These are phyloP conservation scores for Ctenicera cuprea DNA, from an alignment of 2,888 invertebrate genomes.

Conservation along the genomic window DNA sequence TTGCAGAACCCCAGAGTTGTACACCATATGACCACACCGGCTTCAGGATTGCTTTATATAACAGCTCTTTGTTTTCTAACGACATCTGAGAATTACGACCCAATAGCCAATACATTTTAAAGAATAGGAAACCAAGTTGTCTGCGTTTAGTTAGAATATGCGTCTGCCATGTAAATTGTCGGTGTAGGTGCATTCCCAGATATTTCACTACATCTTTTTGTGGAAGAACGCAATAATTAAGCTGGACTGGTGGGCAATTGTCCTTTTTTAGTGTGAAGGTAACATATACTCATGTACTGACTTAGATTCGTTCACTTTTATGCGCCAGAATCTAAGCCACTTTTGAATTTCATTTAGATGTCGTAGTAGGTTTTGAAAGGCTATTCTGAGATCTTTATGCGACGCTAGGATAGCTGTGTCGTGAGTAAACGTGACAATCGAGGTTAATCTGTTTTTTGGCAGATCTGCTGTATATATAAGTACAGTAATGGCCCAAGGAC, in stretches of 20 bases:
- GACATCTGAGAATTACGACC: conserved; percentile 26
- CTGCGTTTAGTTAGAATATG: conserved; percentile 15
- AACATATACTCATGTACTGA: conserved; percentile 8
- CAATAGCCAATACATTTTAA: conserved; percentile 31
- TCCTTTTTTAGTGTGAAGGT: conserved; percentile 11
- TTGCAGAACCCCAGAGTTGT: conserved; percentile 27
- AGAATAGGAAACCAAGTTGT: conserved; percentile 24
- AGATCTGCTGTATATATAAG: conserved; percentile 51
- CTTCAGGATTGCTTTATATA: conserved; percentile 34
- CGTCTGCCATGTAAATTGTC: conserved; percentile 21
- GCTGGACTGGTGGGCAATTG: conserved; percentile 17
- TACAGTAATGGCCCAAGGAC: conserved; percentile 55
- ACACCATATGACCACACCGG: conserved; percentile 28
- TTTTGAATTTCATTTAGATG: conserved; percentile 18
- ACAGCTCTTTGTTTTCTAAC: conserved; percentile 19
- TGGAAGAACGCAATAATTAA: background rate
- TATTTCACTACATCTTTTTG: conserved; percentile 29
- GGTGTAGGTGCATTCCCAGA: conserved; percentile 17
- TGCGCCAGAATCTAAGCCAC: conserved; percentile 24
- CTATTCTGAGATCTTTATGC: conserved; percentile 42
- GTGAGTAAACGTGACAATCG: conserved; percentile 52
- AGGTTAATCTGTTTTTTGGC: conserved; percentile 35
- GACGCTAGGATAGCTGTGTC: conserved; percentile 53
- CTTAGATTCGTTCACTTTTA: conserved; percentile 24
- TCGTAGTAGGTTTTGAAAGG: conserved; percentile 51